phyloP scores from a whole-genome alignment of 1,140 invertebrate genomes.

The Lepeophtheirus salmonis region DNA sequence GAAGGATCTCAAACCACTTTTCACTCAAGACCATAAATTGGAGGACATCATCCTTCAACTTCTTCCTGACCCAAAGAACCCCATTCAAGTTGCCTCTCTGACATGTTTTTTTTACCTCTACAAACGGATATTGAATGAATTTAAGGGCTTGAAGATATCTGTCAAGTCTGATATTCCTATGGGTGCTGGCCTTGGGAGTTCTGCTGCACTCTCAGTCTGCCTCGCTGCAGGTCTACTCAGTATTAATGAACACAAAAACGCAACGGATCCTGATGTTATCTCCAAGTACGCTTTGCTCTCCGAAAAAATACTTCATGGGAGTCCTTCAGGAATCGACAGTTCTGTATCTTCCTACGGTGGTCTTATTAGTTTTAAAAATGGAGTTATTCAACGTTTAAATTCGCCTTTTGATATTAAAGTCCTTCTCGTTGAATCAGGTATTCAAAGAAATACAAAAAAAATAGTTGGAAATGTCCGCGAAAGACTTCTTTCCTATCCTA shows the following conservation, averaged over 20 bases:
- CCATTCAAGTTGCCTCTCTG: slow-evolving; percentile 1
- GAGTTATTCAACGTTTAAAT: background rate
- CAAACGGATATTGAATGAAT: background rate
- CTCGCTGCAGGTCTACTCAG: slow-evolving; percentile 43
- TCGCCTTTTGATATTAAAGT: background rate
- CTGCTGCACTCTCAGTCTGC: slow-evolving; percentile 69
- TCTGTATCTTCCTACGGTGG: slow-evolving; percentile 66
- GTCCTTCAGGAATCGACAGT: slow-evolving; percentile 84
- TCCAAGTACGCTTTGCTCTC: slow-evolving; percentile 58
- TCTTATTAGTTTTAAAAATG: slow-evolving; percentile 7
- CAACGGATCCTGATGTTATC: slow-evolving; percentile 35
- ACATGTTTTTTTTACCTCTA: slow-evolving; percentile 17
- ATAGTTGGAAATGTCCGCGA: slow-evolving; percentile 46
- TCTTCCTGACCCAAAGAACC: background rate
- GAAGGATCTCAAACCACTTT: background rate
- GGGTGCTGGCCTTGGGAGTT: slow-evolving; percentile 69
- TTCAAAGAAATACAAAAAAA: slow-evolving; percentile 57
- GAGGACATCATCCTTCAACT: background rate
- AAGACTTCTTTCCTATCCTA: slow-evolving; percentile 35
- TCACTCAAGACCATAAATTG: background rate
- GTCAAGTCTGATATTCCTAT: slow-evolving; percentile 49
- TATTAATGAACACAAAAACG: background rate
- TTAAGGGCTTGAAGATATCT: slow-evolving; percentile 32
- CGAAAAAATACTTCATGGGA: slow-evolving; percentile 76
- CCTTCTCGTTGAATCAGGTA: slow-evolving; percentile 52